Evolutionary conservation across 2,888 invertebrate species (phyloP), one percentile per base, ranked within the genome.

Genomic region (Spilarctia lutea): DNA sequence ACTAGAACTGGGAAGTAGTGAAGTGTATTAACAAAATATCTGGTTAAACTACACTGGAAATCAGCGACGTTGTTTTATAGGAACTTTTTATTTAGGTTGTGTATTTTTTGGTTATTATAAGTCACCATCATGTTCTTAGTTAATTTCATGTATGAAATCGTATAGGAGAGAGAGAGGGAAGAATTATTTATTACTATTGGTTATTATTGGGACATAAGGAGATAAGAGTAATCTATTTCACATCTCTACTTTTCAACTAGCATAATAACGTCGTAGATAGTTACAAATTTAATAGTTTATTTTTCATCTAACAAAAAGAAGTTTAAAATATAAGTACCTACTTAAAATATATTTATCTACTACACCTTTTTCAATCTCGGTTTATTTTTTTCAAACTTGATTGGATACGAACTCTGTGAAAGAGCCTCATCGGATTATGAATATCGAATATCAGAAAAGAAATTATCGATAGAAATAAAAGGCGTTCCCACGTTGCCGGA

Each of bases 401-500:
- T 69, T 35, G 35, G 35, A 56, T 39, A 18, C 69, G 18, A 18
- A 39, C 27, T 56, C 18, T 39, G 35, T 60, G 39, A 35, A 39
- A 70, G 69, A 20, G 75, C 72, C 68, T 68, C 75, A 71, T 77
- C 68, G 77, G 80, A 84, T 83, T 82, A 84, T 83, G 75, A 84
- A 86, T 87, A 89, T 88, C 87, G 85, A 86, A 87, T 89, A 86
- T 88, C 86, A 83, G 84, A 82, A 82, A 83, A 87, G 86, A 87
- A 89, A 88, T 91, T 91, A 91, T 91, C 83, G 87, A 88, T 86
- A 86, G 87, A 84, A 86, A 90, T 91, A 90, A 91, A 90, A 91
- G 91, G 89, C 90, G 89, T 94, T 95, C 95, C 93, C 94, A 95
- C 94, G 94, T 92, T 88, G 88, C 91, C 92, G 94, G 95, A 94